These are phyloP conservation scores for Cyrtorhinus lividipennis DNA, from an alignment of 1,140 invertebrate genomes.

Conservation along the genomic window DNA sequence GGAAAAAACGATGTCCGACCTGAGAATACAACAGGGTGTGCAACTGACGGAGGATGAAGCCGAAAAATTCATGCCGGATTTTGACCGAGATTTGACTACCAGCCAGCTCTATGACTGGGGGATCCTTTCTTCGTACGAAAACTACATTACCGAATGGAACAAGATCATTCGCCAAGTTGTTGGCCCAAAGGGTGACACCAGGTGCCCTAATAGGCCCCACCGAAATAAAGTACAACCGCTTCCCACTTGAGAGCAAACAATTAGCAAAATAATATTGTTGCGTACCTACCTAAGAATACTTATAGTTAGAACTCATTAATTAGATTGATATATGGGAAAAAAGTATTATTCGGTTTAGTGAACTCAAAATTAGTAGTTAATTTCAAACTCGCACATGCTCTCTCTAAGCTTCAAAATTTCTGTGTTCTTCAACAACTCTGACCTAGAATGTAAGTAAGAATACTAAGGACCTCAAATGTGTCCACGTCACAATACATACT, in stretches of 20 bases:
- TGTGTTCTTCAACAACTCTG: too few species aligned
- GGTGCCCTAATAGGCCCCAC: conserved; percentile 7
- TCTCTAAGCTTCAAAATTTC: too few species aligned
- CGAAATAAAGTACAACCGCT: conserved; percentile 8
- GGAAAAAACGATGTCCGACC: conserved; percentile 9
- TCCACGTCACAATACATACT: too few species aligned
- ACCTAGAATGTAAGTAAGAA: too few species aligned
- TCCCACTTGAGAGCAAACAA: background rate
- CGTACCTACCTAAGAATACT: too few species aligned
- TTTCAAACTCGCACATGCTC: too few species aligned
- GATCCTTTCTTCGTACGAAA: conserved; percentile 7
- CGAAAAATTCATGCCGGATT: background rate
- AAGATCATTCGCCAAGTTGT: conserved; percentile 14
- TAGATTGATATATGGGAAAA: too few species aligned
- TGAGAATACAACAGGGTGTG: background rate
- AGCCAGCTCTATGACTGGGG: conserved; percentile 12
- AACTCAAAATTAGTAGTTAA: too few species aligned
- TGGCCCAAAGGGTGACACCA: conserved; percentile 12
- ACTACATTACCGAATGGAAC: conserved; percentile 12
- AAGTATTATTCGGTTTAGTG: too few species aligned
- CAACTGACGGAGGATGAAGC: background rate
- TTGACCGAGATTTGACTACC: background rate
- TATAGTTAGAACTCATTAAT: too few species aligned
- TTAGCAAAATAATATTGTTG: background rate
- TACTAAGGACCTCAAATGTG: too few species aligned